These are phyloP conservation scores for Chironomus riparius DNA, from an alignment of 2,888 invertebrate species.

Conservation along the genomic window DNA sequence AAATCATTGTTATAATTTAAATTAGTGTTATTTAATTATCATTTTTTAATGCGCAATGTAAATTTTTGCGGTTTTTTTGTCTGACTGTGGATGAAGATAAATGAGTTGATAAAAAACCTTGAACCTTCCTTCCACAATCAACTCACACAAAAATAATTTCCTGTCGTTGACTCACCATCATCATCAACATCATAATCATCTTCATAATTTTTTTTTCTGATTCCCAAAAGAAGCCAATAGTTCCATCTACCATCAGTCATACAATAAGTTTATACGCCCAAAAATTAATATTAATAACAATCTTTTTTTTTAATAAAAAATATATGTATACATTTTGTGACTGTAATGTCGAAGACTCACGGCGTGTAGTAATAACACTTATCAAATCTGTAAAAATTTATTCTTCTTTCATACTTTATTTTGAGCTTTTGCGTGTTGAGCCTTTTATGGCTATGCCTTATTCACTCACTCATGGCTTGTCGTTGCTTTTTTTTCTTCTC, in stretches of 20 bases:
- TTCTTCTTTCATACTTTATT: neutral
- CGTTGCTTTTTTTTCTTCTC: neutral
- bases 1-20: neutral
- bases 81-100: too few species aligned
- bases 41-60: neutral
- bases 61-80: neutral
- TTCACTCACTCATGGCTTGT: neutral
- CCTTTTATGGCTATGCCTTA: slow-evolving; percentile 13
- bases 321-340: too few species aligned
- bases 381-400: slow-evolving; percentile 14
- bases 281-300: slow-evolving; percentile 3
- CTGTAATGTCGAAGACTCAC: neutral
- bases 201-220: neutral
- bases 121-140: slow-evolving; percentile 7
- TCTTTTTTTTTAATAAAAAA: neutral
- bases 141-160: slow-evolving; percentile 21
- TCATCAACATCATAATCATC: neutral
- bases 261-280: neutral
- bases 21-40: neutral
- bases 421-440: neutral
- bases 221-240: neutral
- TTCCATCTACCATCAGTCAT: neutral
- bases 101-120: slow-evolving; percentile 4
- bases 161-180: slow-evolving; percentile 23
- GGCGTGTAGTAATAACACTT: slow-evolving; percentile 22